Percentiles rank a stretch among this genome's conserved stretches.
Evolutionary conservation across 2,797 vertebrate species (phyloP).

Genomic region (Acridotheres tristis): DNA sequence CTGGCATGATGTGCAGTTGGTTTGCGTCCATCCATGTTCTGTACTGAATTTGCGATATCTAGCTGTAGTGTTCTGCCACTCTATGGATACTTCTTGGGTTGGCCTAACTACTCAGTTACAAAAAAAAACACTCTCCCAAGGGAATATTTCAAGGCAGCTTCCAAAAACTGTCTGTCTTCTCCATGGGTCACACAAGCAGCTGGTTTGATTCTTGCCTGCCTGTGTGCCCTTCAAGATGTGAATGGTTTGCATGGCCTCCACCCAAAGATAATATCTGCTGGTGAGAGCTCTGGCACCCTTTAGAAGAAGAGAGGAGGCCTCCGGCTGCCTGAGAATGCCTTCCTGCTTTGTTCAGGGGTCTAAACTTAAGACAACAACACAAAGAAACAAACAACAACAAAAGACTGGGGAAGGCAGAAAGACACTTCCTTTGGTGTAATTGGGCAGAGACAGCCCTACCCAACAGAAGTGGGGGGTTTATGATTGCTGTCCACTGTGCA

Average conservation of each 20-base stretch:
- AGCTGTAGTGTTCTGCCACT: neutral
- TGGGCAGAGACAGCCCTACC: neutral
- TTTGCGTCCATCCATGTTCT: neutral
- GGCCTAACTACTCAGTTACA: neutral
- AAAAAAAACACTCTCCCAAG: neutral
- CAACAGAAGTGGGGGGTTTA: neutral
- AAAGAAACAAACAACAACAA: neutral
- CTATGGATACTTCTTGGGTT: neutral
- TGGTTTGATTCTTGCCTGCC: neutral
- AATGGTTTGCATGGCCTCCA: neutral
- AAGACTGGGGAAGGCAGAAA: neutral
- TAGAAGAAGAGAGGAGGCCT: neutral
- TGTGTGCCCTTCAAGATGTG: neutral
- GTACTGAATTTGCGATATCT: neutral
- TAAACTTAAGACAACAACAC: neutral
- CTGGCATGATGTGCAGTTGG: neutral
- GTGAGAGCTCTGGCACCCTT: neutral
- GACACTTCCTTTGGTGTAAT: neutral
- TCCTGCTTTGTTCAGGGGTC: neutral
- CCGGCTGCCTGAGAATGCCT: neutral
- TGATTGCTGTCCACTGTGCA: neutral
- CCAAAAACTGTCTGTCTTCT: neutral
- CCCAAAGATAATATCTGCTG: neutral
- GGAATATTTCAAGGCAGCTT: neutral
- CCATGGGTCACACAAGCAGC: neutral